Percentiles rank a stretch among this genome's conserved stretches.
phyloP scores from a whole-genome alignment of 1,140 invertebrate genomes.

The Drosophila nannoptera region DNA sequence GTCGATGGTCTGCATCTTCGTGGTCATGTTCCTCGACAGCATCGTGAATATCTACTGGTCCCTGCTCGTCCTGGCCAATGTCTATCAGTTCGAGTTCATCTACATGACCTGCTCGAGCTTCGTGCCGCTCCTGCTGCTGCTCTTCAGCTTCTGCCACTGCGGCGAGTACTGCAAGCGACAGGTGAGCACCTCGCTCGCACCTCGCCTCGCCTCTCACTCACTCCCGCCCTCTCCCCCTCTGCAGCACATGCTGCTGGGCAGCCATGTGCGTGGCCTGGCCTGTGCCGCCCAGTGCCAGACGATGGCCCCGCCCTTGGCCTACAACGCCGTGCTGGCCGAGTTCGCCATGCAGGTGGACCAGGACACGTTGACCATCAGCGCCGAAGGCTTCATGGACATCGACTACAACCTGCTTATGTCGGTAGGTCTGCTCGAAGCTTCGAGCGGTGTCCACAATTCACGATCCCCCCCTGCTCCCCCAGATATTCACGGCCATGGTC shows the following conservation, averaged over 20 bases:
- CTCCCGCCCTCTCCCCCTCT: not conserved
- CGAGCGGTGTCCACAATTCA: not conserved
- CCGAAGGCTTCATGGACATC: slow-evolving; percentile 59
- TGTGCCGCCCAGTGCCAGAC: slow-evolving; percentile 16
- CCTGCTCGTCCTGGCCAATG: slow-evolving; percentile 38
- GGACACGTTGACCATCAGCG: slow-evolving; percentile 55
- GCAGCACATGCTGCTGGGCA: slow-evolving; percentile 51
- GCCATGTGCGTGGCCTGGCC: slow-evolving; percentile 47
- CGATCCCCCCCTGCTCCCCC: not conserved
- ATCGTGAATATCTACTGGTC: slow-evolving; percentile 63
- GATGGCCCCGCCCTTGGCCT: slow-evolving; percentile 20
- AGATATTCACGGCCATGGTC: slow-evolving; percentile 65
- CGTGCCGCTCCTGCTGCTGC: slow-evolving; percentile 30
- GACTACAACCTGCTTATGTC: slow-evolving; percentile 64
- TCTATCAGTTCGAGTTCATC: slow-evolving; percentile 38
- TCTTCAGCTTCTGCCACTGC: slow-evolving; percentile 46
- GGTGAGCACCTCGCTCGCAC: slow-evolving; percentile 25
- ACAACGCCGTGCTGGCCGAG: slow-evolving; percentile 49
- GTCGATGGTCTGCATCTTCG: slow-evolving; percentile 54
- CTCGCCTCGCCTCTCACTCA: not conserved
- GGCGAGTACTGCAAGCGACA: slow-evolving; percentile 59
- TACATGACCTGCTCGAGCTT: slow-evolving; percentile 31
- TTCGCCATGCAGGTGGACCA: slow-evolving; percentile 64
- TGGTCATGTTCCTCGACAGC: slow-evolving; percentile 61
- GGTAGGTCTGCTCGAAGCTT: slow-evolving; percentile 34